phyloP scores from a whole-genome alignment of 2,797 vertebrate species.

The Prionace glauca region DNA sequence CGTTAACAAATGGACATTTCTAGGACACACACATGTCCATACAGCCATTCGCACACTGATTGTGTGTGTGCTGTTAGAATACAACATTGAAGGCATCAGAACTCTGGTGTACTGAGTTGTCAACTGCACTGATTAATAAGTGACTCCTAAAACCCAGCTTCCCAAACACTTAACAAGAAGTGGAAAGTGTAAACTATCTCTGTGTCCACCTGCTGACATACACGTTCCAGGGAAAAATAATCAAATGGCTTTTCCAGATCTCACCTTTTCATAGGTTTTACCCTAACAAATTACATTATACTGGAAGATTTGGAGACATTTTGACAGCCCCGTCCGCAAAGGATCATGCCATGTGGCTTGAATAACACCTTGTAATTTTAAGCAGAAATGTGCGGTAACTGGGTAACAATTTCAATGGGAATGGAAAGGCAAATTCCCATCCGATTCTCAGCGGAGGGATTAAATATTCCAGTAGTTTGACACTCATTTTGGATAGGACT shows the following conservation, averaged over 20 bases:
- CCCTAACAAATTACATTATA: too few relatives aligned
- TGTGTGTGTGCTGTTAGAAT: too few relatives aligned
- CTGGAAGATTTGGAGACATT: too few relatives aligned
- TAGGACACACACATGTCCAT: too few relatives aligned
- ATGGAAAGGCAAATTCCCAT: not conserved
- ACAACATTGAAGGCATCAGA: too few relatives aligned
- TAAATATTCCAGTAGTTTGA: not conserved
- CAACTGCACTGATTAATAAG: not conserved
- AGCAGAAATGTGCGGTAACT: not conserved
- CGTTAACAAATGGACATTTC: too few relatives aligned
- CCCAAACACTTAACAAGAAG: too few relatives aligned
- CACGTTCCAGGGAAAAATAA: not conserved
- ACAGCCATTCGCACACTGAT: not conserved
- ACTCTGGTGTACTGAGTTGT: not conserved
- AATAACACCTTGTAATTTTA: not conserved
- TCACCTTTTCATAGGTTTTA: not conserved
- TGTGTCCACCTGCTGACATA: too few relatives aligned
- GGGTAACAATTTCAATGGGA: not conserved
- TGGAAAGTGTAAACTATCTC: not conserved
- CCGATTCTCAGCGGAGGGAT: too few relatives aligned
- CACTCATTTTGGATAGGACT: not conserved
- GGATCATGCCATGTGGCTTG: not conserved
- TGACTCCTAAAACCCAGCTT: too few relatives aligned
- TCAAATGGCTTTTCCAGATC: not conserved
- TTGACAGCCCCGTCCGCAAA: too few relatives aligned